Conservation (phyloP, 2,888 invertebrate genomes). For the Smittia sp. region DNA sequence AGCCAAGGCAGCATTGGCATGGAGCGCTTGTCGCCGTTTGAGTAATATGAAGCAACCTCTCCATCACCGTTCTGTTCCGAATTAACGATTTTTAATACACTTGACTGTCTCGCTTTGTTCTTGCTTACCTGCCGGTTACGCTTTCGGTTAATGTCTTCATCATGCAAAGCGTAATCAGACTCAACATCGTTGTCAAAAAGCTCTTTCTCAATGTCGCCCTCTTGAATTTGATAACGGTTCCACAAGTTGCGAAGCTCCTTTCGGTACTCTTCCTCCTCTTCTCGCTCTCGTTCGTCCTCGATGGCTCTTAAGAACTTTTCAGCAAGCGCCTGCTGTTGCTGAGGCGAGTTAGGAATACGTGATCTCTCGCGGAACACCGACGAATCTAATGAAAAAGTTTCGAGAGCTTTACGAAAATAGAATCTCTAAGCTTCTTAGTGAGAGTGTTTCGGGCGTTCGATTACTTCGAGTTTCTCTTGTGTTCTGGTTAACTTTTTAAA, state of each 20-base stretch:
- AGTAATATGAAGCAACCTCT: conserved; percentile 11
- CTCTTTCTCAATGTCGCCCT: conserved; percentile 49
- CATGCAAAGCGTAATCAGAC: not conserved
- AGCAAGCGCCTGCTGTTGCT: conserved; percentile 47
- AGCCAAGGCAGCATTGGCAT: conserved; percentile 52
- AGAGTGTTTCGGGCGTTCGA: not conserved
- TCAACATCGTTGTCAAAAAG: conserved; percentile 48
- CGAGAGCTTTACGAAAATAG: not conserved
- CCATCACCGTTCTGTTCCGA: not conserved
- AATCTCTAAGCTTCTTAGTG: not conserved
- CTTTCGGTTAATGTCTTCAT: conserved; percentile 11
- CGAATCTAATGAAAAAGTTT: conserved; percentile 43
- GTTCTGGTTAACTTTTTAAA: no score
- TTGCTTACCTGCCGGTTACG: conserved; percentile 25
- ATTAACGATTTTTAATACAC: not conserved
- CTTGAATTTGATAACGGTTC: conserved; percentile 52
- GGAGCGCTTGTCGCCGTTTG: conserved; percentile 29
- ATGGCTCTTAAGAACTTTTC: conserved; percentile 52
- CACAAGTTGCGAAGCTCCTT: conserved; percentile 50
- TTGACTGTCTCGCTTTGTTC: not conserved
- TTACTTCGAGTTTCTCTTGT: no score
- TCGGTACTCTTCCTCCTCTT: conserved; percentile 50
- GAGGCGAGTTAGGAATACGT: conserved; percentile 42
- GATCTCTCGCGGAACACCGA: conserved; percentile 51
- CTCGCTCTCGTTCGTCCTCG: conserved; percentile 50